Conservation (phyloP, 2,888 invertebrate genomes). For the Tholera decimalis region DNA sequence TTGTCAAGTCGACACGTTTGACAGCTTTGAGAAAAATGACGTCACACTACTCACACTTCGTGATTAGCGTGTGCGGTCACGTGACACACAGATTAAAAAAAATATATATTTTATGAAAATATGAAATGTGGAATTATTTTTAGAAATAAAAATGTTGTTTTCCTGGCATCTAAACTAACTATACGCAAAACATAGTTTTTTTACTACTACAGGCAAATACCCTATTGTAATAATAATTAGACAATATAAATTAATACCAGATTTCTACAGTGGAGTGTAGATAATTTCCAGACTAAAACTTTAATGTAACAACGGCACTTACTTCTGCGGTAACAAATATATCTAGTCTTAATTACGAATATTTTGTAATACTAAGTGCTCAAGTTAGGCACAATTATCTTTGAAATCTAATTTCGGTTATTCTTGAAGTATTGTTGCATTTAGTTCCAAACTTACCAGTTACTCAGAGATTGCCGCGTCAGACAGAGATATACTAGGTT, state of each 20-base stretch:
- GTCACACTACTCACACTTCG: too few relatives aligned
- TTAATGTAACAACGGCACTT: not conserved
- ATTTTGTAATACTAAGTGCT: not conserved
- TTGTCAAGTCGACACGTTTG: too few relatives aligned
- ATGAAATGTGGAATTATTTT: too few relatives aligned
- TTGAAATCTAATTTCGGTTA: slow-evolving; percentile 29
- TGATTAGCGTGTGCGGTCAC: too few relatives aligned
- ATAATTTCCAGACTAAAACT: slow-evolving; percentile 8
- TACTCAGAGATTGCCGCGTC: slow-evolving; percentile 60
- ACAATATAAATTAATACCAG: not conserved
- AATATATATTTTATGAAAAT: too few relatives aligned
- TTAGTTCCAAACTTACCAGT: slow-evolving; percentile 68
- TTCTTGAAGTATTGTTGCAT: slow-evolving; percentile 42
- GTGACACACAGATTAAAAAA: too few relatives aligned
- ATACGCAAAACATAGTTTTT: too few relatives aligned
- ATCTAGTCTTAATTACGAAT: not conserved
- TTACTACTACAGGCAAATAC: too few relatives aligned
- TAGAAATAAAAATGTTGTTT: too few relatives aligned
- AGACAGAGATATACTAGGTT: slow-evolving; percentile 48
- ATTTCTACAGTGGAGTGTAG: not conserved
- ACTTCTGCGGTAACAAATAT: slow-evolving; percentile 1
- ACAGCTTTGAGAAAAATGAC: too few relatives aligned
- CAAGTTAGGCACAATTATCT: slow-evolving; percentile 1
- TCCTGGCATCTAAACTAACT: too few relatives aligned
- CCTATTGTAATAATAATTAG: not conserved